Evolutionary conservation across 2,113 vertebrate genomes (phyloP), one percentile per base, ranked within the genome.

Genomic region (Indicator indicator): DNA sequence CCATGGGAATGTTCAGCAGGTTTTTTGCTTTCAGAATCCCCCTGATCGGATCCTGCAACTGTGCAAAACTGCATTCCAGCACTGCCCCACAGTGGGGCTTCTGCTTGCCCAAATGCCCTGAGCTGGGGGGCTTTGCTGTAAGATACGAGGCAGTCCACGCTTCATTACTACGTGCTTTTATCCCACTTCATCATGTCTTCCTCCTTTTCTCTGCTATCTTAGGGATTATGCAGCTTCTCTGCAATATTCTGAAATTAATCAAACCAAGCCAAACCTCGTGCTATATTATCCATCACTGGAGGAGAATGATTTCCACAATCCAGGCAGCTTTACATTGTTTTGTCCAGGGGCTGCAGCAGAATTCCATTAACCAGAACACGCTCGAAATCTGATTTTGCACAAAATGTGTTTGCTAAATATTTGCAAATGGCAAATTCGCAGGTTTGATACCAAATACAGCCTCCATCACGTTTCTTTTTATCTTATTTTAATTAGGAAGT

Each of bases 171-270:
- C 2, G 9, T 42, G 54, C 95, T 96, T 97, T 97, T 96, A 97
- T 98, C 97, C 94, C 33, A 56, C 92, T 91, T 94, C 77, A 93
- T 97, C 85, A 40, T 94, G 81, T 96, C 95, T 94, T 92, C 96
- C 84, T 92, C 70, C 96, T 96, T 90, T 92, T 76, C 79, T 93
- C 71, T 91, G 92, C 97, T 97, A 89, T 98, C 97, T 97, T 71
- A 97, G 97, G 98, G 97, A 98, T 98, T 98, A 98, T 97, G 94
- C 95, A 95, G 97, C 94, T 97, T 97, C 97, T 94, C 96, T 58
- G 96, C 94, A 97, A 98, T 97, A 98, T 98, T 98, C 97, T 96
- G 96, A 98, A 98, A 98, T 98, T 98, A 98, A 98, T 98, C 98
- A 98, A 98, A 97, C 96, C 97, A 95, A 97, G 97, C 95, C 95